These are phyloP conservation scores for Drosophila stalkeri DNA, from an alignment of 2,888 invertebrate genomes.

Conservation along the genomic window DNA sequence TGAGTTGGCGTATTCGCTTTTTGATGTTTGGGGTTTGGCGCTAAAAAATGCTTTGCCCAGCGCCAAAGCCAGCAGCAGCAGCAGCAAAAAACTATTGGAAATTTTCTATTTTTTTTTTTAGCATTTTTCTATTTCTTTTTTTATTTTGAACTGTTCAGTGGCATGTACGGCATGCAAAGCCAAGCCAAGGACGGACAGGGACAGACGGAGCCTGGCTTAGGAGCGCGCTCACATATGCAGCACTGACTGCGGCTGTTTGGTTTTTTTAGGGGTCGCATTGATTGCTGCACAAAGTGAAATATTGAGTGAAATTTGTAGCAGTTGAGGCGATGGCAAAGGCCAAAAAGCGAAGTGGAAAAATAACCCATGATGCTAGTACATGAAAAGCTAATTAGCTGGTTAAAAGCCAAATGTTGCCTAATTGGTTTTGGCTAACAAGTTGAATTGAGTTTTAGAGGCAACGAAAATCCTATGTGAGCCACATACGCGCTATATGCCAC, in stretches of 20 bases:
- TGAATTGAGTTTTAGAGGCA: constrained; percentile 4
- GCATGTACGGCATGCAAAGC: constrained; percentile 55
- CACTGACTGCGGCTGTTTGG: constrained; percentile 27
- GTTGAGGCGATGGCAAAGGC: constrained; percentile 31
- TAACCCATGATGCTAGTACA: constrained; percentile 27
- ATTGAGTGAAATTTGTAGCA: constrained; percentile 66
- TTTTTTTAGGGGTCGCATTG: constrained; percentile 62
- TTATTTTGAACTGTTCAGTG: constrained; percentile 46
- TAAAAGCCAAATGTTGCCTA: constrained; percentile 60
- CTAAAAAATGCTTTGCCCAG: constrained; percentile 74
- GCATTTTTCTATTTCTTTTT: constrained; percentile 21
- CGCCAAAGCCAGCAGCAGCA: constrained; percentile 31
- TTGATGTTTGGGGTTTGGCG: constrained; percentile 77
- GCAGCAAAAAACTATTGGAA: constrained; percentile 72
- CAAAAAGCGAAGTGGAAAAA: constrained; percentile 15
- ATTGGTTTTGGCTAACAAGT: constrained; percentile 50
- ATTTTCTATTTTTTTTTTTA: constrained; percentile 42
- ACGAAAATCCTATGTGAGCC: constrained; percentile 2
- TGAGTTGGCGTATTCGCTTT: constrained; percentile 65
- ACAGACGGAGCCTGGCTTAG: background rate
- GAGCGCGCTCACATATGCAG: constrained; percentile 50
- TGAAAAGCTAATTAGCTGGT: constrained; percentile 57
- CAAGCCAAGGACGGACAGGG: background rate
- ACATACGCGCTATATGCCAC: constrained; percentile 6
- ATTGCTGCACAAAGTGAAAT: constrained; percentile 75